Evolutionary conservation across 2,797 vertebrate species (phyloP).

Genomic region (Rhynchotus rufescens): DNA sequence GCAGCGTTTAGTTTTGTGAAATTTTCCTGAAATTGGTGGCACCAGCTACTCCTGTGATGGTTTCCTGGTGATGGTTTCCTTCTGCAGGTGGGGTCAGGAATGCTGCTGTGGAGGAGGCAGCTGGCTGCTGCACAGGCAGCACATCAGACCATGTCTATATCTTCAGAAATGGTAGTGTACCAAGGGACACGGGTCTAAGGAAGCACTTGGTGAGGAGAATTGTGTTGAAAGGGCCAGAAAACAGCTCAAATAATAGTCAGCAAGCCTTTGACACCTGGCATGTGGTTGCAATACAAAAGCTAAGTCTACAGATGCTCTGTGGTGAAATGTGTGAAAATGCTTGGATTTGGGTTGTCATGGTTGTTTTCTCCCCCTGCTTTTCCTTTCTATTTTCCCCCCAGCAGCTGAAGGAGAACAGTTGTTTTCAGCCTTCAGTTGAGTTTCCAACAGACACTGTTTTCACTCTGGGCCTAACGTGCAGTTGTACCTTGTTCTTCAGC

Average conservation of each 20-base stretch:
- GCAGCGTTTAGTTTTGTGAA: rapidly evolving
- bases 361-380: background rate
- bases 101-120: background rate
- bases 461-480: background rate
- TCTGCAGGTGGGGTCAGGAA: background rate
- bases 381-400: rapidly evolving
- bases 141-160: background rate
- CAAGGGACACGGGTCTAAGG: background rate
- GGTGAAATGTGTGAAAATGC: background rate
- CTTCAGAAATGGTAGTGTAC: background rate
- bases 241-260: background rate
- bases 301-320: background rate
- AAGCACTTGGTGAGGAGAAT: background rate
- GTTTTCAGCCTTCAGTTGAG: background rate
- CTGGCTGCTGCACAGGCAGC: background rate
- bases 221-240: background rate
- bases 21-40: background rate
- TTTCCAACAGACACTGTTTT: background rate
- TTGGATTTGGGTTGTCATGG: background rate
- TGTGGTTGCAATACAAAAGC: background rate
- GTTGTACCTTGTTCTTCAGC: background rate
- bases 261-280: background rate
- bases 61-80: background rate
- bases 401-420: background rate
- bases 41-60: background rate